These are phyloP conservation scores for Eumacrocentrus americanus DNA, from an alignment of 2,888 invertebrate species.

Conservation along the genomic window DNA sequence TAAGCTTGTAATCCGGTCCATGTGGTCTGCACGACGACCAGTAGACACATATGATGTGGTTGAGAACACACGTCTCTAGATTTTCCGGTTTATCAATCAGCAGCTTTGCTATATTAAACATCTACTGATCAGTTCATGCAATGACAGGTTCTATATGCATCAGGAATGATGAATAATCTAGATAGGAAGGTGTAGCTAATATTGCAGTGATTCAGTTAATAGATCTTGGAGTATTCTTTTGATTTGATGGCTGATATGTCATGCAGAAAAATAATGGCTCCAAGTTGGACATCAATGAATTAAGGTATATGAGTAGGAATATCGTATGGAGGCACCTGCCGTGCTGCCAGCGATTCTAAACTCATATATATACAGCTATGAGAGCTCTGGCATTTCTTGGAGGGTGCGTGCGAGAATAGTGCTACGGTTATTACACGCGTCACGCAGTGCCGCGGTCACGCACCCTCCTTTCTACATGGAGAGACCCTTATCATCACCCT, in stretches of 20 bases:
- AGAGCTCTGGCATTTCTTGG: constrained; percentile 32
- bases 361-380: not conserved
- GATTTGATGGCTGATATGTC: no score
- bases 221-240: no score
- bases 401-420: constrained; percentile 52
- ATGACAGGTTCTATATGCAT: no score
- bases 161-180: no score
- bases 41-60: not conserved
- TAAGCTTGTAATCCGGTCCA: constrained; percentile 52
- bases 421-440: constrained; percentile 61
- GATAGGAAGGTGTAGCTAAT: no score
- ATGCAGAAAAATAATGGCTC: no score
- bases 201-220: no score
- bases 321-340: no score
- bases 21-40: constrained; percentile 11
- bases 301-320: no score
- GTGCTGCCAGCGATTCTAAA: constrained; percentile 29
- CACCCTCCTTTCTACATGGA: constrained; percentile 44
- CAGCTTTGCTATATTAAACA: no score
- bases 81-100: constrained; percentile 19
- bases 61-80: constrained; percentile 25
- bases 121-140: no score
- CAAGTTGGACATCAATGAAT: no score
- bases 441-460: constrained; percentile 56
- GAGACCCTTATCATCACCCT: constrained; percentile 55